These are phyloP conservation scores for Idaea biselata DNA, from an alignment of 2,888 invertebrate species.

Conservation along the genomic window DNA sequence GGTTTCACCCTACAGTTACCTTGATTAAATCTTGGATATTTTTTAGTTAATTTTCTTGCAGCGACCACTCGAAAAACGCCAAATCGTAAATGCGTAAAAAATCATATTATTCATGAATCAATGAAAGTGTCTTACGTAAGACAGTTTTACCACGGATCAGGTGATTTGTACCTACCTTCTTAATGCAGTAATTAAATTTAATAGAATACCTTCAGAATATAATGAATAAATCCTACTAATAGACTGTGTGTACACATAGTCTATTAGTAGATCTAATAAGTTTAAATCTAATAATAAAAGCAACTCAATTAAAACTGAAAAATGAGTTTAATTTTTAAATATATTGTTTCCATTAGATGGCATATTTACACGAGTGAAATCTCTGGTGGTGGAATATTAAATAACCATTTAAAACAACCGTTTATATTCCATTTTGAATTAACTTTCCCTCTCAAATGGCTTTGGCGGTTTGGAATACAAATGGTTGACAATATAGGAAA, in stretches of 20 bases:
- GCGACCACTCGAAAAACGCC: background rate
- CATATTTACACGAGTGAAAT: background rate
- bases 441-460: slow-evolving; percentile 63
- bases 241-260: no score
- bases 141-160: slow-evolving; percentile 20
- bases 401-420: slow-evolving; percentile 43
- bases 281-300: no score
- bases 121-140: slow-evolving; percentile 36
- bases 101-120: slow-evolving; percentile 39
- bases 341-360: background rate
- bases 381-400: background rate
- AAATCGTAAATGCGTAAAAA: background rate
- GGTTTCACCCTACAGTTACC: no score
- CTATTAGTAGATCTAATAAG: no score
- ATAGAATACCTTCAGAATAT: background rate
- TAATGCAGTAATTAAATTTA: slow-evolving; percentile 2
- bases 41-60: background rate
- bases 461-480: slow-evolving; percentile 56
- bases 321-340: background rate
- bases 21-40: no score
- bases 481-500: slow-evolving; percentile 48
- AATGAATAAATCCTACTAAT: background rate
- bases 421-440: slow-evolving; percentile 56
- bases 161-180: slow-evolving; percentile 21
- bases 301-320: no score